phyloP scores from a whole-genome alignment of 2,888 invertebrate species.

The Gisinianus flammeolus region DNA sequence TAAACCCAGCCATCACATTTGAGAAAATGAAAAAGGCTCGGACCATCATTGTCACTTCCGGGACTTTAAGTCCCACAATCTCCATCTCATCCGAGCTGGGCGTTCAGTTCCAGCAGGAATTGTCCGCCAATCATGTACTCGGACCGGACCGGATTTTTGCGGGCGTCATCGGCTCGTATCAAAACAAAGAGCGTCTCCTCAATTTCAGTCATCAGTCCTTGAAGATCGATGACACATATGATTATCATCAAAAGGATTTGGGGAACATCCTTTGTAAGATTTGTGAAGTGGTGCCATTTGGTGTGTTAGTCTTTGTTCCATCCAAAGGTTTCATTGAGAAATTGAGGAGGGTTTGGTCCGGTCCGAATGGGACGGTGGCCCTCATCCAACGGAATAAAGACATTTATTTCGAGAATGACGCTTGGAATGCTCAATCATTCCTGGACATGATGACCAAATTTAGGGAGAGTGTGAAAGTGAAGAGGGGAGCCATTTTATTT shows the following conservation, averaged over 20 bases:
- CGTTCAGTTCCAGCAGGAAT: constrained; percentile 37
- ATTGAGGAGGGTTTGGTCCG: constrained; percentile 37
- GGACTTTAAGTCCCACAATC: constrained; percentile 49
- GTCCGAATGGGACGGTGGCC: constrained; percentile 4
- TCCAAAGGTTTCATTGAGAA: constrained; percentile 42
- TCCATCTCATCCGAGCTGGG: constrained; percentile 50
- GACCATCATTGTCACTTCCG: constrained; percentile 52
- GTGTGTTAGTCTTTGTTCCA: constrained; percentile 54
- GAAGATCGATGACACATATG: background rate
- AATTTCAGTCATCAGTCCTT: background rate
- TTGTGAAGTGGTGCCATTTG: constrained; percentile 49
- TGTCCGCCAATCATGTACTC: constrained; percentile 50
- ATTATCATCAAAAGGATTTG: constrained; percentile 42
- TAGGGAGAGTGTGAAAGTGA: constrained; percentile 22
- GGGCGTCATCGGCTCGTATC: constrained; percentile 1
- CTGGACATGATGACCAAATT: constrained; percentile 42
- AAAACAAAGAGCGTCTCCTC: background rate
- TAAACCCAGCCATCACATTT: constrained; percentile 56
- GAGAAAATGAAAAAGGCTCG: constrained; percentile 40
- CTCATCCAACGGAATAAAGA: constrained; percentile 40
- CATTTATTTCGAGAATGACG: constrained; percentile 43
- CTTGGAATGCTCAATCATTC: constrained; percentile 31
- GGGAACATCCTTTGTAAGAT: constrained; percentile 42
- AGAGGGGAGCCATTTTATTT: constrained; percentile 51
- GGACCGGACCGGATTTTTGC: constrained; percentile 42